phyloP scores from a whole-genome alignment of 2,113 vertebrate species.

The Eulacestoma nigropectus region DNA sequence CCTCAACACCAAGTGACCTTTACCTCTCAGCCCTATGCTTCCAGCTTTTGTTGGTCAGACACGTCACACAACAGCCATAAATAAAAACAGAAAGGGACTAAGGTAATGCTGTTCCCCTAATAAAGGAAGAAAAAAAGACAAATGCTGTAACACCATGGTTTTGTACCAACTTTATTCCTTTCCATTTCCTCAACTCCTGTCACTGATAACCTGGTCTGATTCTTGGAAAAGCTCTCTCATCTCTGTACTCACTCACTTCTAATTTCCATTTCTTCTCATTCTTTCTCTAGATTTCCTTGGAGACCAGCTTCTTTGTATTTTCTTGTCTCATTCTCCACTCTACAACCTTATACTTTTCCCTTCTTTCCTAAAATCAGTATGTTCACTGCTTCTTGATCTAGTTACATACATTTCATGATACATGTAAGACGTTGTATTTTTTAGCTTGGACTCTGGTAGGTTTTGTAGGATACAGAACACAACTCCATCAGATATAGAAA shows the following conservation, averaged over 20 bases:
- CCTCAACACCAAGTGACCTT: background rate
- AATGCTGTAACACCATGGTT: accelerated
- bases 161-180: background rate
- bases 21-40: background rate
- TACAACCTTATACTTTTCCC: background rate
- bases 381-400: background rate
- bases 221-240: background rate
- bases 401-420: background rate
- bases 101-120: background rate
- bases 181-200: background rate
- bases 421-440: background rate
- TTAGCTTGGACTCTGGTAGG: background rate
- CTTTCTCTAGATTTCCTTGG: background rate
- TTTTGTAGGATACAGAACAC: background rate
- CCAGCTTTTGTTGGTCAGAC: background rate
- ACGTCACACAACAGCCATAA: background rate
- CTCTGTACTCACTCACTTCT: background rate
- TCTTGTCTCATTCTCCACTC: background rate
- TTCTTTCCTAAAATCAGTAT: background rate
- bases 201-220: background rate
- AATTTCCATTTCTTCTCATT: background rate
- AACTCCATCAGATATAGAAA: background rate
- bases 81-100: background rate
- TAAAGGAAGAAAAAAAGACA: background rate
- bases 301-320: background rate